Conservation (phyloP, 2,888 invertebrate genomes). For the Pristionchus arcanus region DNA sequence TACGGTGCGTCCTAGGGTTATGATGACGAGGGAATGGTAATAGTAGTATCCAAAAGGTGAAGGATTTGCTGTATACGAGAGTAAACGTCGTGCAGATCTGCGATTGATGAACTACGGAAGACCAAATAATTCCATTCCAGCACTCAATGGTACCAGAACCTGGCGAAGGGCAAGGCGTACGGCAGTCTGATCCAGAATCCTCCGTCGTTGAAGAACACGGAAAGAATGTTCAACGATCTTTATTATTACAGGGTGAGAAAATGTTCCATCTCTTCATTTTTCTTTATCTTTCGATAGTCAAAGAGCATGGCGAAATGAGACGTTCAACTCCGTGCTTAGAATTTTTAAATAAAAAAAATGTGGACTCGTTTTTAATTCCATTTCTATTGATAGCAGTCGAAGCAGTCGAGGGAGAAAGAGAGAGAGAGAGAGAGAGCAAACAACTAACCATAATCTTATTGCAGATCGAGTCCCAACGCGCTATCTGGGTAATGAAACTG, state of each 20-base stretch:
- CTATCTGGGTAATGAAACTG: constrained; percentile 48
- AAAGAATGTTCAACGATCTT: constrained; percentile 46
- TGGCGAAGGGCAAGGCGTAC: constrained; percentile 47
- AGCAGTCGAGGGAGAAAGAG: too few relatives aligned
- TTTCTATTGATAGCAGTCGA: too few relatives aligned
- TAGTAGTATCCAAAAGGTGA: too few relatives aligned
- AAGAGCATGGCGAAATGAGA: not conserved
- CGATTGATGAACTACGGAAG: not conserved
- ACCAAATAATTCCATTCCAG: not conserved
- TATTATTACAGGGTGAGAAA: constrained; percentile 41
- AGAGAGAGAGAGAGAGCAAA: not conserved
- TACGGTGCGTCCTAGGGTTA: not conserved
- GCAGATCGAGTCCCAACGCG: not conserved
- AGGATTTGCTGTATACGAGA: too few relatives aligned
- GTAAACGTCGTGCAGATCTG: too few relatives aligned
- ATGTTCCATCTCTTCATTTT: too few relatives aligned
- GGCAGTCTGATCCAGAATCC: constrained; percentile 2
- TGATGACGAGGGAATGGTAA: too few relatives aligned
- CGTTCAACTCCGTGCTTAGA: too few relatives aligned
- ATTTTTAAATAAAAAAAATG: too few relatives aligned
- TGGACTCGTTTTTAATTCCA: too few relatives aligned
- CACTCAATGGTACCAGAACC: constrained; percentile 4
- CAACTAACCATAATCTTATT: not conserved
- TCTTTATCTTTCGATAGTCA: too few relatives aligned
- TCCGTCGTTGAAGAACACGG: constrained; percentile 26